These are phyloP conservation scores for Hirudo medicinalis DNA, from an alignment of 1,140 invertebrate genomes.

Conservation along the genomic window DNA sequence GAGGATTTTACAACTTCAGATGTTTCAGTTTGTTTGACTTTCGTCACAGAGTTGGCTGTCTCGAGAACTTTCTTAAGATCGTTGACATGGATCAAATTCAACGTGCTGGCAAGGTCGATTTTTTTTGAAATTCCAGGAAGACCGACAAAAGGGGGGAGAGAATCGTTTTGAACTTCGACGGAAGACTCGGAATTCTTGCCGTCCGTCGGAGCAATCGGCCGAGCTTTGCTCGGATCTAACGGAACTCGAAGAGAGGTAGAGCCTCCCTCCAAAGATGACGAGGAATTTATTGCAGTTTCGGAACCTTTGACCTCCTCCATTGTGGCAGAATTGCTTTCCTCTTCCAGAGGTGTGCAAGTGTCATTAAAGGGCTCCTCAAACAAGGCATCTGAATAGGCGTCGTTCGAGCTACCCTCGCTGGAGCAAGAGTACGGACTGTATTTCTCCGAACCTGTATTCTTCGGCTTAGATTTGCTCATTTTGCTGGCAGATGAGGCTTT, in stretches of 20 bases:
- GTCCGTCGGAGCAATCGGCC: too few species aligned
- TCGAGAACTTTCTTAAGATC: slow-evolving; percentile 17
- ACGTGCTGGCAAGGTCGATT: not conserved
- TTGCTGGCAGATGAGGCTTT: not conserved
- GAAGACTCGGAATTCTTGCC: too few species aligned
- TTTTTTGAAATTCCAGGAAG: not conserved
- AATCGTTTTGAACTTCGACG: too few species aligned
- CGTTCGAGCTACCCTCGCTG: slow-evolving; percentile 4
- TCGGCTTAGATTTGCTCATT: not conserved
- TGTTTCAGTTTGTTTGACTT: not conserved
- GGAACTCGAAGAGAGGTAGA: too few species aligned
- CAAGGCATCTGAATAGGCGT: slow-evolving; percentile 16
- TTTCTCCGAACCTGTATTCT: not conserved
- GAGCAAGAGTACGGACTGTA: slow-evolving; percentile 1
- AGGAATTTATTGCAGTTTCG: too few species aligned
- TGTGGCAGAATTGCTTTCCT: slow-evolving; percentile 2
- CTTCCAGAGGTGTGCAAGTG: not conserved
- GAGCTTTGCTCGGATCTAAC: too few species aligned
- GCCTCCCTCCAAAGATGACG: too few species aligned
- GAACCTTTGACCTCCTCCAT: too few species aligned
- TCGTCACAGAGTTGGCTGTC: slow-evolving; percentile 4
- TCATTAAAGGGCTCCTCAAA: slow-evolving; percentile 15
- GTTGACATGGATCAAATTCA: slow-evolving; percentile 8
- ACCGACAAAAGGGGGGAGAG: too few species aligned
- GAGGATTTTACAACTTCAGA: too few species aligned